A percentile compares a stretch with the other conserved stretches of the same genome.
Evolutionary conservation across 53 echinoderm and acorn worm genomes (phyloP).

Genomic region (Zoroaster sp.): DNA sequence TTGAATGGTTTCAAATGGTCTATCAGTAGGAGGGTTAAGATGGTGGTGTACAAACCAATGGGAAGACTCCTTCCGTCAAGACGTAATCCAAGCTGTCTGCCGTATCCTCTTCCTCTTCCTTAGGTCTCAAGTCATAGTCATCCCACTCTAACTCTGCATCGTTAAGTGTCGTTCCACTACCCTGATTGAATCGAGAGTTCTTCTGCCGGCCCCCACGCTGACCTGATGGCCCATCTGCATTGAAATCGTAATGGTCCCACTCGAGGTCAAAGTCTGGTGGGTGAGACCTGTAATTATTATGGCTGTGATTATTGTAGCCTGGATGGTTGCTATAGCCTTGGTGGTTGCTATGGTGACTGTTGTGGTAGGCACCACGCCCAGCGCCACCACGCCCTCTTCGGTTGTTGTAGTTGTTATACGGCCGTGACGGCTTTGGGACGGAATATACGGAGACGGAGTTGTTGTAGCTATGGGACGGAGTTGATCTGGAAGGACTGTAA

Average conservation of each 20-base stretch:
- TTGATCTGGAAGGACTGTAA: conserved; percentile 1
- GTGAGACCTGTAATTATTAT: conserved; percentile 56
- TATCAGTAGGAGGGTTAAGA: too few relatives aligned
- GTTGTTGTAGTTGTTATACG: conserved; percentile 44
- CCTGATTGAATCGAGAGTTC: conserved; percentile 57
- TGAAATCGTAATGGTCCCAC: conserved; percentile 97
- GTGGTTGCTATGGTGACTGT: background rate
- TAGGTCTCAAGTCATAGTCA: conserved; percentile 89
- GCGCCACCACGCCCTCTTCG: conserved; percentile 28
- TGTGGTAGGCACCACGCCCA: conserved; percentile 23
- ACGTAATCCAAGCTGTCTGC: conserved; percentile 60
- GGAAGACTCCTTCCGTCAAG: conserved; percentile 73
- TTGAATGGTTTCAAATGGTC: background rate
- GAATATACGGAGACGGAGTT: conserved; percentile 55
- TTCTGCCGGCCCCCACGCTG: conserved; percentile 20
- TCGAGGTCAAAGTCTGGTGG: conserved; percentile 81
- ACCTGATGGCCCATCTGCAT: conserved; percentile 55
- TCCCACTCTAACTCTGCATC: conserved; percentile 97
- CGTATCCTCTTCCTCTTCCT: conserved; percentile 79
- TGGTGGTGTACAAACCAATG: conserved; percentile 75
- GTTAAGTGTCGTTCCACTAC: conserved; percentile 43
- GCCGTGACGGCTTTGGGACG: conserved; percentile 50
- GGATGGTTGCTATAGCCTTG: conserved; percentile 27
- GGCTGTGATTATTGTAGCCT: conserved; percentile 55
- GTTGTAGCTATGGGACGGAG: conserved; percentile 40